Evolutionary conservation across 2,797 vertebrate genomes (phyloP).

Genomic region (Arnoldichthys spilopterus): DNA sequence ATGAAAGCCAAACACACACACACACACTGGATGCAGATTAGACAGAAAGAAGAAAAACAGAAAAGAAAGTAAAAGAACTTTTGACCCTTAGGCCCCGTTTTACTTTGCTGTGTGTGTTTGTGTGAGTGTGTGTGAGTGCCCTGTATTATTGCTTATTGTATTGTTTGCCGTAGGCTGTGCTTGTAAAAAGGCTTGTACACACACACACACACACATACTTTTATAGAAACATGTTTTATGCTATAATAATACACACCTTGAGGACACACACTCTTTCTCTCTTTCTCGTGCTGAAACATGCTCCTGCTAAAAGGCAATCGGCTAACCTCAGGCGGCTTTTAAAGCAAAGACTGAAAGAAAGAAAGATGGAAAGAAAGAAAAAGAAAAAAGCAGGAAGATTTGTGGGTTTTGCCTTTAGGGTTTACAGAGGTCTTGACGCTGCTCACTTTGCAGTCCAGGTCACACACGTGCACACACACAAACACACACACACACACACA

Average conservation of each 20-base stretch:
- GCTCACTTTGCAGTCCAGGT: slow-evolving; percentile 48
- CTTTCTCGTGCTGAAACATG: slow-evolving; percentile 25
- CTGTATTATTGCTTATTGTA: slow-evolving; percentile 4
- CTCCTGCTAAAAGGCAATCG: slow-evolving; percentile 43
- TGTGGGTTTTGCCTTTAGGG: slow-evolving; percentile 45
- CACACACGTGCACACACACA: slow-evolving; percentile 29
- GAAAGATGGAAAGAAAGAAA: neutral
- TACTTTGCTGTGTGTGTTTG: slow-evolving; percentile 9
- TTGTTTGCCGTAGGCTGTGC: slow-evolving; percentile 17
- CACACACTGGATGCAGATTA: slow-evolving; percentile 32
- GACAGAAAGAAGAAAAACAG: slow-evolving; percentile 43
- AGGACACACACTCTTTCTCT: neutral
- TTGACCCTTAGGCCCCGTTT: slow-evolving; percentile 23
- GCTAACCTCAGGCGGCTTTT: slow-evolving; percentile 47
- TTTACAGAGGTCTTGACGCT: slow-evolving; percentile 36
- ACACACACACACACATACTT: slow-evolving; percentile 8
- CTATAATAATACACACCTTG: neutral
- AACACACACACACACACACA: slow-evolving; percentile 24
- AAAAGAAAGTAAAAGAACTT: slow-evolving; percentile 7
- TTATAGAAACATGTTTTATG: neutral
- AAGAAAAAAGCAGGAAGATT: too few relatives aligned
- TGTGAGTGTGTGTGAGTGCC: slow-evolving; percentile 8
- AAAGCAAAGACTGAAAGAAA: slow-evolving; percentile 21
- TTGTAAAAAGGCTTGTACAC: slow-evolving; percentile 18
- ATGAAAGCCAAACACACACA: slow-evolving; percentile 5